Conservation (phyloP, 2,797 vertebrate species). For the Acrossocheilus fasciatus region DNA sequence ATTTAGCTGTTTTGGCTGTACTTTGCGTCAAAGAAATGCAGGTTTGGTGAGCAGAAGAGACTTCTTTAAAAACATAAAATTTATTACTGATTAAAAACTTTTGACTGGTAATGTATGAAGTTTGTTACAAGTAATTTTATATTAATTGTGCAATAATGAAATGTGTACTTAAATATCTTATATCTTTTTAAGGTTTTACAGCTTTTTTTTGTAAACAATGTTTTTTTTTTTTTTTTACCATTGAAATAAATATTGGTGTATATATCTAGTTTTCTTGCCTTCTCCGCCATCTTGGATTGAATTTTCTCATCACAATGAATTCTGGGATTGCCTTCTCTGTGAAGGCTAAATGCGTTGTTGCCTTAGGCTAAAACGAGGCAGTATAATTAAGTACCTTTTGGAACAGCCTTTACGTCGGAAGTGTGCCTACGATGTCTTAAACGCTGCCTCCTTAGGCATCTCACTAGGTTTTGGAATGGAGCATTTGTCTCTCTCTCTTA, state of each 20-base stretch:
- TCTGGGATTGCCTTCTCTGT: neutral
- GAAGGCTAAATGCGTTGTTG: neutral
- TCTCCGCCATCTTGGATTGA: neutral
- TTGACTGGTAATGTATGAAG: too few relatives aligned
- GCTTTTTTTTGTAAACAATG: too few relatives aligned
- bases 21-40: neutral
- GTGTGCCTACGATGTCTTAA: neutral
- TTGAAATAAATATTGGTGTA: neutral
- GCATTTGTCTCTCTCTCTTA: slow-evolving; percentile 6
- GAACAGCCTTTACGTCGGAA: neutral
- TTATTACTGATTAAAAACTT: too few relatives aligned
- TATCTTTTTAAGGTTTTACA: neutral
- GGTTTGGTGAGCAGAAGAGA: neutral
- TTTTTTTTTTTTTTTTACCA: neutral
- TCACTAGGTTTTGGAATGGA: neutral
- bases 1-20: too few relatives aligned
- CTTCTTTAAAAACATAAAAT: too few relatives aligned
- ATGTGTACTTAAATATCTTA: neutral
- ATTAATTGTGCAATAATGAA: too few relatives aligned
- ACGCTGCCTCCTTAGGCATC: neutral
- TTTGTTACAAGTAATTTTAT: too few relatives aligned
- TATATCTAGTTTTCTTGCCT: neutral
- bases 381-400: neutral
- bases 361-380: neutral
- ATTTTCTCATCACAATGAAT: neutral